Conservation (phyloP, 2,113 vertebrate genomes). For the Merops nubicus region DNA sequence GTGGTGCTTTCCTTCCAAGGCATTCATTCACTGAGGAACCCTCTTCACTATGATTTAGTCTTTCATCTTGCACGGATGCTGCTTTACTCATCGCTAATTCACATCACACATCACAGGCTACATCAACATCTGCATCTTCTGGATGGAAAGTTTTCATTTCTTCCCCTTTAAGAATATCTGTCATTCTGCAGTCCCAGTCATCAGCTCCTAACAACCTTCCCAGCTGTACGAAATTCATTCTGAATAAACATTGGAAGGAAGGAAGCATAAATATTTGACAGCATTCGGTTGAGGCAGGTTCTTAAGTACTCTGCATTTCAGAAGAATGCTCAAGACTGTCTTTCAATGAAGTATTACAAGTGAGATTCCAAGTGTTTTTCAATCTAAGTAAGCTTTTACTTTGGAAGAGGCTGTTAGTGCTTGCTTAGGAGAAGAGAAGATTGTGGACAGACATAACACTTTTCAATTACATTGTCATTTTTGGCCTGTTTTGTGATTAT, state of each 20-base stretch:
- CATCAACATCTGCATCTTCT: constrained; percentile 61
- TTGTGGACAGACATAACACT: background rate
- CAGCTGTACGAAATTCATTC: constrained; percentile 65
- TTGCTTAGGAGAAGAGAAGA: background rate
- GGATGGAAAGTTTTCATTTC: constrained; percentile 24
- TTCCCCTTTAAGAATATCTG: constrained; percentile 61
- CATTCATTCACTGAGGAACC: constrained; percentile 14
- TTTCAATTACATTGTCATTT: constrained; percentile 1
- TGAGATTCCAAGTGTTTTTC: constrained; percentile 3
- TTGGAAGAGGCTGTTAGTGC: background rate
- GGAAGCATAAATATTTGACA: constrained; percentile 66
- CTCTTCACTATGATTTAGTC: constrained; percentile 18
- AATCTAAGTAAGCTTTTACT: constrained; percentile 34
- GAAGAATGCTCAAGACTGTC: constrained; percentile 39
- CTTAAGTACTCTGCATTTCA: constrained; percentile 54
- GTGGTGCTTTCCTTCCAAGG: constrained; percentile 4
- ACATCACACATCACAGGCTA: constrained; percentile 17
- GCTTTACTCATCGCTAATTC: constrained; percentile 44
- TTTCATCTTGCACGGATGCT: constrained; percentile 35
- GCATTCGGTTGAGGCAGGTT: constrained; percentile 41
- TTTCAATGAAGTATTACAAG: constrained; percentile 27
- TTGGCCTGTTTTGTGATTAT: constrained; percentile 2
- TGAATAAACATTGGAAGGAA: constrained; percentile 72
- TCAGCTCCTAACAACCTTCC: constrained; percentile 67
- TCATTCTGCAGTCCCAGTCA: constrained; percentile 51